A percentile compares a stretch with the other conserved stretches of the same genome.
Evolutionary conservation across 1,140 invertebrate species (phyloP).

Genomic region (Panagrolaimus sp.): DNA sequence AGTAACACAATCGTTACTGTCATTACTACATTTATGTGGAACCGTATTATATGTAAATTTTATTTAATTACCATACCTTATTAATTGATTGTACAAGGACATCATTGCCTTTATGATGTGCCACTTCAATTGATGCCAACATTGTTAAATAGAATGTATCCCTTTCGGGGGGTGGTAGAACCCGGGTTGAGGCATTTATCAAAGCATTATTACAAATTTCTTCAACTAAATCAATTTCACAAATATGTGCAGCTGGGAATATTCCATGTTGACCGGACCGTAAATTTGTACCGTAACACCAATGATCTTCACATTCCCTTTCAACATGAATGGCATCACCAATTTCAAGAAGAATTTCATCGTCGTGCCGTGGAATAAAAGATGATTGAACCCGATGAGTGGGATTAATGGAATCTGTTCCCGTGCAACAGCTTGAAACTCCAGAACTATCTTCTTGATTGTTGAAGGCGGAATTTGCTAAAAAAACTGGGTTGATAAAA

Average conservation of each 20-base stretch:
- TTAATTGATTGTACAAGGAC: constrained; percentile 65
- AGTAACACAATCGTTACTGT: not conserved
- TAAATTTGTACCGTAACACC: constrained; percentile 94
- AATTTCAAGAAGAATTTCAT: constrained; percentile 91
- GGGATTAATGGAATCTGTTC: constrained; percentile 73
- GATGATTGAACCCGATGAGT: constrained; percentile 90
- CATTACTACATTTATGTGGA: too few species aligned
- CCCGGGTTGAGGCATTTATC: not conserved
- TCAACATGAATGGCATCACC: constrained; percentile 94
- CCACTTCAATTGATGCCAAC: constrained; percentile 87
- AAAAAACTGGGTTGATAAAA: too few species aligned
- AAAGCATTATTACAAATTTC: constrained; percentile 74
- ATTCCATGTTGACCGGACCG: constrained; percentile 84
- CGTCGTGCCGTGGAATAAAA: constrained; percentile 85
- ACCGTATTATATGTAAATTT: too few species aligned
- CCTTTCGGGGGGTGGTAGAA: constrained; percentile 36
- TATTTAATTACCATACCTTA: constrained; percentile 59
- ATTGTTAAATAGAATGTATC: constrained; percentile 78
- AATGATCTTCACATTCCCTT: constrained; percentile 89
- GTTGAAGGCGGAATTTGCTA: constrained; percentile 34
- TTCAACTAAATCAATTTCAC: constrained; percentile 85
- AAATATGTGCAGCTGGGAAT: constrained; percentile 90
- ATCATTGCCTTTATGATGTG: constrained; percentile 77
- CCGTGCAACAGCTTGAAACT: constrained; percentile 50
- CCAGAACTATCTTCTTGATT: constrained; percentile 49